Evolutionary conservation across 2,113 vertebrate species (phyloP), one percentile per base, ranked within the genome.

Genomic region (Willisornis vidua): DNA sequence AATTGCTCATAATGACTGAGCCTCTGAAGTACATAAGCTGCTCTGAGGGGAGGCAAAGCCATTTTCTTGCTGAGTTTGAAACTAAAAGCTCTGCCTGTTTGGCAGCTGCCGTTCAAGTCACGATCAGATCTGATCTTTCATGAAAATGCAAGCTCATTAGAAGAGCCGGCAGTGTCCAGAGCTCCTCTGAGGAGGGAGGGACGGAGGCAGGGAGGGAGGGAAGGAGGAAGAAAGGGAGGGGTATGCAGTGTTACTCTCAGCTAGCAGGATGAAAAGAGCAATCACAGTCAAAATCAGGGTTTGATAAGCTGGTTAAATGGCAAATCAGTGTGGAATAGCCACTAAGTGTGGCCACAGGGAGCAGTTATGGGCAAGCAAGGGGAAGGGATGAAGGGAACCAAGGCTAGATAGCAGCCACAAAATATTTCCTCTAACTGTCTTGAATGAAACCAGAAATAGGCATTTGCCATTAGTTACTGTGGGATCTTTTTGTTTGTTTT

Each of bases 101-200:
- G 94, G 58, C 75, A 95, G 81, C 78, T 93, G 86, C 72, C 93
- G 91, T 90, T 95, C 92, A 96, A 91, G 87, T 88, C 93, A 92
- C 59, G 59, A 76, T 83, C 77, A 29, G 62, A 92, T 86, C 77
- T 95, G 85, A 79, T 82, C 92, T 90, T 96, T 97, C 84, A 85
- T 63, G 39, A 97, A 90, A 92, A 96, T 85, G 86, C 80, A 85
- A 96, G 68, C 93, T 96, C 94, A 97, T 96, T 97, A 95, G 95
- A 97, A 84, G 48, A 94, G 39, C 12, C 8, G 0, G 74, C n/a
- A 31, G 74, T 3, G 39, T 85, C 84, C 70, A 1, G 61, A 74
- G 74, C 62, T 49, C 57, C 85, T 93, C 85, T 24, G n/a, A 91
- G 84, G 74, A 83, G 59, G 37, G 5, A 43, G 48, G 23, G 48